These are phyloP conservation scores for Gandaritis pyraliata DNA, from an alignment of 2,888 invertebrate species.

Conservation along the genomic window DNA sequence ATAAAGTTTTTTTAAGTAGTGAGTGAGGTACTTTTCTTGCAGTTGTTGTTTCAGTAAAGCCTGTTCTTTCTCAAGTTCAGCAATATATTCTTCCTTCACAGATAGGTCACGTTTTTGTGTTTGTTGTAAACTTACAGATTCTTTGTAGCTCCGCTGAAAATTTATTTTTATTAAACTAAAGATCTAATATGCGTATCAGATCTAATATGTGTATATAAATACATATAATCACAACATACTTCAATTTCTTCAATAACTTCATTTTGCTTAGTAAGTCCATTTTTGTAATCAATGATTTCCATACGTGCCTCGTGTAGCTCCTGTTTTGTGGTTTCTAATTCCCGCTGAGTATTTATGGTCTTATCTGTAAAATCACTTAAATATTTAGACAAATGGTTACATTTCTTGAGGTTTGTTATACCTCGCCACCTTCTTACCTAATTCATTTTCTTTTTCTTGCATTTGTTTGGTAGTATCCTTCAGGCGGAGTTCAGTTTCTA, in stretches of 20 bases:
- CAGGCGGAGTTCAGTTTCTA: constrained; percentile 56
- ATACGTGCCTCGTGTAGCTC: constrained; percentile 53
- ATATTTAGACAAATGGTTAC: neutral
- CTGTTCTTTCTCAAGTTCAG: constrained; percentile 61
- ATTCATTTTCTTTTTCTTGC: constrained; percentile 48
- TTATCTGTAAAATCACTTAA: constrained; percentile 45
- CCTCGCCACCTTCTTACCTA: constrained; percentile 44
- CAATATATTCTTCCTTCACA: constrained; percentile 60
- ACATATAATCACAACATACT: constrained; percentile 47
- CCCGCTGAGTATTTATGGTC: constrained; percentile 40
- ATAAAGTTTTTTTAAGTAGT: neutral
- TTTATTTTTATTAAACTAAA: neutral
- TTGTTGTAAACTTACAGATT: constrained; percentile 50
- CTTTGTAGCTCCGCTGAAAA: constrained; percentile 58
- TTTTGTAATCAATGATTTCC: constrained; percentile 58
- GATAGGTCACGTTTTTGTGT: constrained; percentile 53
- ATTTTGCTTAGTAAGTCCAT: constrained; percentile 50
- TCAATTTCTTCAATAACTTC: constrained; percentile 59
- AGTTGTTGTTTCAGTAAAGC: constrained; percentile 56
- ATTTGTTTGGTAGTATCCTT: constrained; percentile 52
- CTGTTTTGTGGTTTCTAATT: constrained; percentile 52
- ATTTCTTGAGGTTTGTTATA: neutral
- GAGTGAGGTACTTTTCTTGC: constrained; percentile 63
- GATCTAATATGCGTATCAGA: neutral
- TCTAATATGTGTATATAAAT: neutral